Conservation (phyloP, 2,888 invertebrate species). For the Strigamia crassipes region DNA sequence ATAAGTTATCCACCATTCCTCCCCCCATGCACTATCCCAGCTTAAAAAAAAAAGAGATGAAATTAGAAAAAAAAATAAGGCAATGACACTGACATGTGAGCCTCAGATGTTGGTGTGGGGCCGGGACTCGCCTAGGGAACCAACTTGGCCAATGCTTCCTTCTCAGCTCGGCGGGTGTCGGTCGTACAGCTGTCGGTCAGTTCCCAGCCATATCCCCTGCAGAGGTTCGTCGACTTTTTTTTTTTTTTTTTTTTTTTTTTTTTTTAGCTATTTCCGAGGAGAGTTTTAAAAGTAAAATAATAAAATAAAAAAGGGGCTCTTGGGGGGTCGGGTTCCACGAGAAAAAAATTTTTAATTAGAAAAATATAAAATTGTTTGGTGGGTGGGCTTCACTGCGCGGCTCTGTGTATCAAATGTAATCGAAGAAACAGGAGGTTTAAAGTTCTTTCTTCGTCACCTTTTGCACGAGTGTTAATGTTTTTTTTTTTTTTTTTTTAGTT, state of each 20-base stretch:
- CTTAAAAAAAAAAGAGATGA: neutral
- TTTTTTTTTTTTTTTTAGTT: neutral
- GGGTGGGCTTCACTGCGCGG: neutral
- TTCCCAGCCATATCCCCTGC: constrained; percentile 27
- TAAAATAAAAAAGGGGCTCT: neutral
- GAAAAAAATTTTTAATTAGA: neutral
- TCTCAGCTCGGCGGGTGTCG: constrained; percentile 17
- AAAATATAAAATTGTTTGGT: neutral
- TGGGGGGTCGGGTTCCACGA: neutral
- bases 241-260: constrained; percentile 33
- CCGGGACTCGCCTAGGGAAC: constrained; percentile 8
- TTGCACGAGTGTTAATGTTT: neutral
- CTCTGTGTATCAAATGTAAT: neutral
- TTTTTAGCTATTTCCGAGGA: neutral
- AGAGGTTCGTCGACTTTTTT: neutral
- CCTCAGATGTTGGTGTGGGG: constrained; percentile 43
- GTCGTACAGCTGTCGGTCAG: constrained; percentile 43
- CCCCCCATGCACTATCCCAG: neutral
- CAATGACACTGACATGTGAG: constrained; percentile 44
- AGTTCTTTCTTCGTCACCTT: neutral
- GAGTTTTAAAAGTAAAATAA: neutral
- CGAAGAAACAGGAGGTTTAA: neutral
- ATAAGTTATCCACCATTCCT: neutral
- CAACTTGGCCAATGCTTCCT: constrained; percentile 27
- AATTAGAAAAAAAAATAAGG: neutral